Conservation (phyloP, 2,797 vertebrate species). For the Melanotaenia boesemani region DNA sequence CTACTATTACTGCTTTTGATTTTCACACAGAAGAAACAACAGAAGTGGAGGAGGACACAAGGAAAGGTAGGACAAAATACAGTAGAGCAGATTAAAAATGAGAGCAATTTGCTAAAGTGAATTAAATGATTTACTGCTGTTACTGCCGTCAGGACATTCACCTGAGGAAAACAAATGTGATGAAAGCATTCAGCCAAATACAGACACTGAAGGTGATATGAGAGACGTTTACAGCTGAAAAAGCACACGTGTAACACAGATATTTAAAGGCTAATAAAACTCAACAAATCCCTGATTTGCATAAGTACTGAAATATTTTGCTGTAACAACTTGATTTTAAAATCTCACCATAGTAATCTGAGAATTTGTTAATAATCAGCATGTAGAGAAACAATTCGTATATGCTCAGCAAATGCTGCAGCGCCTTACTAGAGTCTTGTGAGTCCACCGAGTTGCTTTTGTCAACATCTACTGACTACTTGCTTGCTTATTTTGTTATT, state of each 20-base stretch:
- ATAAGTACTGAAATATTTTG: not conserved
- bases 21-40: constrained; percentile 18
- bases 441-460: not conserved
- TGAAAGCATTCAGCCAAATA: constrained; percentile 34
- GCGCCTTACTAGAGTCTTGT: not conserved
- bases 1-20: constrained; percentile 26
- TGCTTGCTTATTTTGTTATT: not conserved
- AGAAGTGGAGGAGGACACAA: not conserved
- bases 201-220: constrained; percentile 38
- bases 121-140: constrained; percentile 33
- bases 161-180: constrained; percentile 13
- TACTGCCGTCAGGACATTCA: constrained; percentile 34
- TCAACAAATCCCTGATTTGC: not conserved
- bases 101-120: not conserved
- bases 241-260: constrained; percentile 12
- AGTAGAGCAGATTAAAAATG: not conserved
- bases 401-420: not conserved
- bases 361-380: not conserved
- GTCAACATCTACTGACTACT: not conserved
- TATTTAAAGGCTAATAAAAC: constrained; percentile 24
- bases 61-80: constrained; percentile 36
- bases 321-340: not conserved
- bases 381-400: not conserved
- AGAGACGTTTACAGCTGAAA: constrained; percentile 5
- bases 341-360: not conserved